These are phyloP conservation scores for Pygathrix nemaeus DNA, from an alignment of 2,113 vertebrate species.

Conservation along the genomic window DNA sequence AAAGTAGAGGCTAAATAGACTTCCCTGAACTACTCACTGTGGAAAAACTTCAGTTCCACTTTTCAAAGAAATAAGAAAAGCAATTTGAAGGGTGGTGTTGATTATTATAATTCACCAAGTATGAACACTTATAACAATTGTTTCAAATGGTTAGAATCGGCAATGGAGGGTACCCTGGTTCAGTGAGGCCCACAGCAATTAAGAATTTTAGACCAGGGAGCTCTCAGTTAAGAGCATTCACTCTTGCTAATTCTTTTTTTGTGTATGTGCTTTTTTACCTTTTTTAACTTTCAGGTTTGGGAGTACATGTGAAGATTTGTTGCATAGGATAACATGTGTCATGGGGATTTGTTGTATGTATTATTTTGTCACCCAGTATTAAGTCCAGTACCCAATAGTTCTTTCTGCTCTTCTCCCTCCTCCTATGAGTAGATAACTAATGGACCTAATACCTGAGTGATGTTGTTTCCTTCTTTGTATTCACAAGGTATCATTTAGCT, in stretches of 20 bases:
- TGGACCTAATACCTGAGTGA: too few species aligned
- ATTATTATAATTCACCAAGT: background rate
- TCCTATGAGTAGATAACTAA: too few species aligned
- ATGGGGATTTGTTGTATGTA: too few species aligned
- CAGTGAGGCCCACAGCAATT: background rate
- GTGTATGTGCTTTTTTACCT: too few species aligned
- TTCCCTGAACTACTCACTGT: background rate
- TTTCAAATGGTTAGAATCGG: slow-evolving; percentile 9
- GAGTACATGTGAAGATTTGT: too few species aligned
- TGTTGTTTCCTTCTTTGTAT: too few species aligned
- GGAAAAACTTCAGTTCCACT: background rate
- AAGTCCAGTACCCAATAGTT: too few species aligned
- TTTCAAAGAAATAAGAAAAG: background rate
- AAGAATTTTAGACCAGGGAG: background rate
- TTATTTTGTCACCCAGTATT: too few species aligned
- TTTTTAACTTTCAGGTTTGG: too few species aligned
- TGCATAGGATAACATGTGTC: too few species aligned
- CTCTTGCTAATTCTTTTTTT: background rate
- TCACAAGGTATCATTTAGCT: too few species aligned
- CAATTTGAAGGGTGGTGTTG: background rate
- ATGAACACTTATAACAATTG: background rate
- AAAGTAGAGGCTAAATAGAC: background rate
- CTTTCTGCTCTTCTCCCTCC: too few species aligned
- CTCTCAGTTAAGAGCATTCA: background rate
- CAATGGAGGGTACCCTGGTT: background rate